phyloP scores from a whole-genome alignment of 2,113 vertebrate species.

The Cyrtonyx montezumae region DNA sequence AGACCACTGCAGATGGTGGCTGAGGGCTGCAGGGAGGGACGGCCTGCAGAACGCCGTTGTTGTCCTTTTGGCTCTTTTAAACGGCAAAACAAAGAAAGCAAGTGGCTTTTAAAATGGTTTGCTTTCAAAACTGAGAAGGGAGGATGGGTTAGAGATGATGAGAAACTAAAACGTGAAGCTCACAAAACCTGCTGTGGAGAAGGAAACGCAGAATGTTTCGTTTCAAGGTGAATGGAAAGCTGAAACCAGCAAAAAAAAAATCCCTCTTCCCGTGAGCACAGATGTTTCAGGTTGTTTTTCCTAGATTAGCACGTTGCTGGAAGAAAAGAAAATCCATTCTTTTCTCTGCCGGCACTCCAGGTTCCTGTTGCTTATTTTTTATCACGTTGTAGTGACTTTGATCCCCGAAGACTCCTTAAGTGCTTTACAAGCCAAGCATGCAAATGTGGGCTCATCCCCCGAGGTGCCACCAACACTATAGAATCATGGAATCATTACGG shows the following conservation, averaged over 20 bases:
- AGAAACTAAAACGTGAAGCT: constrained; percentile 45
- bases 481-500: too few relatives aligned
- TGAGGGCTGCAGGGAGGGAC: background rate
- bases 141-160: constrained; percentile 18
- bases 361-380: background rate
- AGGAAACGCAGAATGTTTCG: background rate
- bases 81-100: constrained; percentile 22
- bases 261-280: background rate
- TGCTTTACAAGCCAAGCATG: background rate
- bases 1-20: background rate
- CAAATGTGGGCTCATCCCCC: background rate
- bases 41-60: background rate
- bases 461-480: background rate
- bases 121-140: background rate
- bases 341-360: background rate
- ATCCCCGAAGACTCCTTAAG: background rate
- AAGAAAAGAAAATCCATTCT: constrained; percentile 25
- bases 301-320: background rate
- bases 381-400: background rate
- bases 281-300: constrained; percentile 14
- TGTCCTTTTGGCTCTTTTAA: background rate
- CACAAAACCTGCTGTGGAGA: constrained; percentile 1
- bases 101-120: constrained; percentile 1
- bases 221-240: constrained; percentile 49
- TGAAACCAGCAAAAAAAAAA: background rate